These are phyloP conservation scores for Liopterus haemorrhoidalis DNA, from an alignment of 2,888 invertebrate species.

Conservation along the genomic window DNA sequence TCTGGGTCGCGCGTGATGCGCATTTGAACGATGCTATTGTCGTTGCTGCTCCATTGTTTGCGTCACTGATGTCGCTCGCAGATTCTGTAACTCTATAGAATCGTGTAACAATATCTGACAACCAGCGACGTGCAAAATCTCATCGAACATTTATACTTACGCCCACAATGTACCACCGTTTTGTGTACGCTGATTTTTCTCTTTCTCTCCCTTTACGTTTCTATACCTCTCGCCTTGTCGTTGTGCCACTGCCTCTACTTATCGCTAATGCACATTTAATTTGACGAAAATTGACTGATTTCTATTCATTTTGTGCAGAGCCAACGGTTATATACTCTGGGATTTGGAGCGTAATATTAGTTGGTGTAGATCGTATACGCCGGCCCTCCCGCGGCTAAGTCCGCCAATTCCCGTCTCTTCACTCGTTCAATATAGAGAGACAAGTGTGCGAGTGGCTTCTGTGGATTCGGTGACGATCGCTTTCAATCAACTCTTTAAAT, in stretches of 20 bases:
- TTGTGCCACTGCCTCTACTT: too few species aligned
- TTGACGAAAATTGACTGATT: conserved; percentile 46
- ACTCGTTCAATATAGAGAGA: neutral
- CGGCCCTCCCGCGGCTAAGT: conserved; percentile 11
- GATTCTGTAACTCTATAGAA: conserved; percentile 6
- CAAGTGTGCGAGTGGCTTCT: neutral
- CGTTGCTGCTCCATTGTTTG: conserved; percentile 17
- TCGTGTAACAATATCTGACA: conserved; percentile 5
- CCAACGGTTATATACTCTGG: conserved; percentile 34
- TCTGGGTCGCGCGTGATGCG: conserved; percentile 34
- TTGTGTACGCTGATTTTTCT: neutral
- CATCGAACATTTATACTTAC: too few species aligned
- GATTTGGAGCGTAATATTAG: conserved; percentile 40
- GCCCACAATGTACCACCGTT: neutral
- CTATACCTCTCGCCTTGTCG: neutral
- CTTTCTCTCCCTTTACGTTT: neutral
- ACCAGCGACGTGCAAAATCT: too few species aligned
- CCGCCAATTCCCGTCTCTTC: neutral
- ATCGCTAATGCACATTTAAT: conserved; percentile 44
- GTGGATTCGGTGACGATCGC: too few species aligned
- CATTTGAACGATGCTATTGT: conserved; percentile 37
- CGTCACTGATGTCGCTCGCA: conserved; percentile 16
- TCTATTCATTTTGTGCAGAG: conserved; percentile 42
- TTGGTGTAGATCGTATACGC: conserved; percentile 31
- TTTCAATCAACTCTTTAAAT: too few species aligned